Conservation (phyloP, 2,888 invertebrate genomes). For the Troglohyphantes excavatus region DNA sequence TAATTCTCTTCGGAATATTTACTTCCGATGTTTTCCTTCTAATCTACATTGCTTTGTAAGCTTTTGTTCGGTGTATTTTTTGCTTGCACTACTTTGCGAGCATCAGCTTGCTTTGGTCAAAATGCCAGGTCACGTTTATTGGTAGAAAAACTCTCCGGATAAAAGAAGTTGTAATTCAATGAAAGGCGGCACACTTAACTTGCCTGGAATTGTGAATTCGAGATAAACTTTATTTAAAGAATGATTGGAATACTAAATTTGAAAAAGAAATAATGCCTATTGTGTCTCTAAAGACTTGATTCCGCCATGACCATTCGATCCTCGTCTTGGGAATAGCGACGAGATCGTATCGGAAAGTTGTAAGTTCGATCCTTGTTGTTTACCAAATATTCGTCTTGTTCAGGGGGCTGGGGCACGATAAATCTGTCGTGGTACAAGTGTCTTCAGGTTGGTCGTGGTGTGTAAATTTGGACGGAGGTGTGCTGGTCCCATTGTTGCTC, state of each 20-base stretch:
- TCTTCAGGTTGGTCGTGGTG: too few relatives aligned
- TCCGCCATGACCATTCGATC: too few relatives aligned
- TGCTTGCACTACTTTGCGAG: not conserved
- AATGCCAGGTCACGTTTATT: constrained; percentile 6
- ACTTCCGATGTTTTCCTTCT: not conserved
- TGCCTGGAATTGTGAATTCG: not conserved
- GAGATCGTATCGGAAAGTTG: too few relatives aligned
- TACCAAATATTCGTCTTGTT: too few relatives aligned
- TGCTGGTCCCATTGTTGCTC: too few relatives aligned
- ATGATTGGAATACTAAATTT: constrained; percentile 9
- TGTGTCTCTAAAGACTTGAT: too few relatives aligned
- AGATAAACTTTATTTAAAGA: constrained; percentile 9
- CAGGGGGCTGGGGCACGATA: too few relatives aligned
- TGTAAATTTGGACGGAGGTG: too few relatives aligned
- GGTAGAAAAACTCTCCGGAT: not conserved
- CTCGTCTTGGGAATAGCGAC: too few relatives aligned
- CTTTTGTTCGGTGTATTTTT: too few relatives aligned
- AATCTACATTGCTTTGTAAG: not conserved
- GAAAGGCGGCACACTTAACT: not conserved
- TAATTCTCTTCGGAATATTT: not conserved
- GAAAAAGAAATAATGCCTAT: not conserved
- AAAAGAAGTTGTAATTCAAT: constrained; percentile 4
- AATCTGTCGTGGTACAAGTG: too few relatives aligned
- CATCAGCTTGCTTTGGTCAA: not conserved
- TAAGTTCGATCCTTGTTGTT: too few relatives aligned